Base-by-base conservation (phyloP, 1,140 invertebrate species). In the Calosoma granatense region DNA sequence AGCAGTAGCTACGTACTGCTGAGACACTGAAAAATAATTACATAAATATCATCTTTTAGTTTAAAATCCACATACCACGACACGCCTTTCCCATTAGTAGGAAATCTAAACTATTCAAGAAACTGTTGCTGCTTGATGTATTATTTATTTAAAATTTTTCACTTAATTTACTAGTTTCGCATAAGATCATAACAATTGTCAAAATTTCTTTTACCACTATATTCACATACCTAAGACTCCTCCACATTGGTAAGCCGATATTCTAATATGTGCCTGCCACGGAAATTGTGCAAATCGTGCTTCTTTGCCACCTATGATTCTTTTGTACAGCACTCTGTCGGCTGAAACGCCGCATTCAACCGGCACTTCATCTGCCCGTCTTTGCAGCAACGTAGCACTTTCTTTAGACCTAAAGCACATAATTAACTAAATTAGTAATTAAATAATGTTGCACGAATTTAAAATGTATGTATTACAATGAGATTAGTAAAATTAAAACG, bases 221-320 rank as follows among this genome's bases (percentile, higher is more conserved):
- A 51, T 19, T 26, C 52, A 62, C 70, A 74, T 66, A 86, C 76
- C 76, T 51, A 86, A 68, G 14, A 85, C 84, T 3, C 87, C 87
- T 14, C 87, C 87, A 66, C 87, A 90, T 68, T 91, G 88, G 67
- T 84, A 90, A 60, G 87, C 83, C 0, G 82, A 79, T 58, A 92
- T 90, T 67, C 88, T 80, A 56, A 92, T 87, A 64, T 90, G 88
- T 0, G 87, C 87, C 70, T 91, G 87, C 88, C 88, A 92, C 1
- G 88, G 88, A 66, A 88, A 86, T 73, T 91, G 87, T 0, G 84
- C 88, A 62, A 85, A 84, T 55, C 76, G 73, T 0, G 85, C 85
- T 51, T 83, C 81, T 11, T 81, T 69, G 1, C 85, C 85, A 11
- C 86, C 86, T 47, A 92, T 89, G 43, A 92, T 91, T 56, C 88